Conservation (phyloP, 2,797 vertebrate genomes). For the Anguilla pacifica region DNA sequence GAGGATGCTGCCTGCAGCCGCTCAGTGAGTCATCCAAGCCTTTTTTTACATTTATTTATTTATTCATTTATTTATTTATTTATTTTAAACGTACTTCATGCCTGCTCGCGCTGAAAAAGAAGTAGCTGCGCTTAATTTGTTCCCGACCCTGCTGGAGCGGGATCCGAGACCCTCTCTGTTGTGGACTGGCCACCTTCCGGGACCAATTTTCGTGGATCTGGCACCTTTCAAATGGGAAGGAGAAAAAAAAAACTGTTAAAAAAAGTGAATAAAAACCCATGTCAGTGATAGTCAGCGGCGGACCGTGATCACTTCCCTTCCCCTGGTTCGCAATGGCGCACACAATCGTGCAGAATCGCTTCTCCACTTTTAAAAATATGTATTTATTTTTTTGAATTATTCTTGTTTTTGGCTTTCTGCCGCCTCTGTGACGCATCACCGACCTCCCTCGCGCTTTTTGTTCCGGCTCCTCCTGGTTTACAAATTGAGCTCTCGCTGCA, state of each 20-base stretch:
- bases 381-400: too few relatives aligned
- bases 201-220: background rate
- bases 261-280: too few relatives aligned
- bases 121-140: constrained; percentile 18
- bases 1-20: constrained; percentile 47
- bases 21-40: constrained; percentile 48
- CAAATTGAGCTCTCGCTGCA: constrained; percentile 21
- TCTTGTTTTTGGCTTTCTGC: too few relatives aligned
- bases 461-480: too few relatives aligned
- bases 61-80: constrained; percentile 20
- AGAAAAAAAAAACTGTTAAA: background rate
- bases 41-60: constrained; percentile 18
- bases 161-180: background rate
- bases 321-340: too few relatives aligned
- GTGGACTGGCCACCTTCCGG: background rate
- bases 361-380: too few relatives aligned
- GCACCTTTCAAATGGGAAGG: background rate
- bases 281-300: too few relatives aligned
- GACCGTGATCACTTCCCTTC: too few relatives aligned
- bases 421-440: too few relatives aligned
- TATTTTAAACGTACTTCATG: constrained; percentile 41
- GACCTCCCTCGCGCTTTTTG: too few relatives aligned
- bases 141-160: background rate
- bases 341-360: too few relatives aligned
- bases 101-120: constrained; percentile 32